These are phyloP conservation scores for Pentalonia nigronervosa DNA, from an alignment of 1,140 invertebrate species.

Conservation along the genomic window DNA sequence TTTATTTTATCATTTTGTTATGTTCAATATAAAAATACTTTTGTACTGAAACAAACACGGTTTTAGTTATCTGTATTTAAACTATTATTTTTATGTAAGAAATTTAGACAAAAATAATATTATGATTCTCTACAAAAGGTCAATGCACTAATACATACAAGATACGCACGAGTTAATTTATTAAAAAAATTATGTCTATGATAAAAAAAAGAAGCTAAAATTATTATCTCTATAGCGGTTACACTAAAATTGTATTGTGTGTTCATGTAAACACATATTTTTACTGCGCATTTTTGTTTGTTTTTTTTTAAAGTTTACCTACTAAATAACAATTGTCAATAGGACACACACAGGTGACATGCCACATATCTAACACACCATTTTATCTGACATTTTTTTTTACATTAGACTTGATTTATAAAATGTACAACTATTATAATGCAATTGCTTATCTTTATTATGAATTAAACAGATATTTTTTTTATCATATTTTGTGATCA, in stretches of 20 bases:
- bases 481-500: not conserved
- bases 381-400: not conserved
- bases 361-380: not conserved
- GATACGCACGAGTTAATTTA: constrained; percentile 44
- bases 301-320: not conserved
- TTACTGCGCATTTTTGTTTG: not conserved
- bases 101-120: constrained; percentile 7
- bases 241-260: not conserved
- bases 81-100: constrained; percentile 28
- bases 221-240: not conserved
- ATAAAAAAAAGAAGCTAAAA: not conserved
- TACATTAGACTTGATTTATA: not conserved
- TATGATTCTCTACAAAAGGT: constrained; percentile 5
- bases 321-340: not conserved
- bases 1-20: not conserved
- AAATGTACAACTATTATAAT: not conserved
- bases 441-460: not conserved
- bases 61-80: not conserved
- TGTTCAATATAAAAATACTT: no score
- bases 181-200: not conserved
- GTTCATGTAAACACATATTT: not conserved
- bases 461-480: not conserved
- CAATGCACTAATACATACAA: constrained; percentile 22
- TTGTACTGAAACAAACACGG: not conserved
- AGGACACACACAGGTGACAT: not conserved